phyloP scores from a whole-genome alignment of 2,888 invertebrate genomes.

The Cheilosia soror region DNA sequence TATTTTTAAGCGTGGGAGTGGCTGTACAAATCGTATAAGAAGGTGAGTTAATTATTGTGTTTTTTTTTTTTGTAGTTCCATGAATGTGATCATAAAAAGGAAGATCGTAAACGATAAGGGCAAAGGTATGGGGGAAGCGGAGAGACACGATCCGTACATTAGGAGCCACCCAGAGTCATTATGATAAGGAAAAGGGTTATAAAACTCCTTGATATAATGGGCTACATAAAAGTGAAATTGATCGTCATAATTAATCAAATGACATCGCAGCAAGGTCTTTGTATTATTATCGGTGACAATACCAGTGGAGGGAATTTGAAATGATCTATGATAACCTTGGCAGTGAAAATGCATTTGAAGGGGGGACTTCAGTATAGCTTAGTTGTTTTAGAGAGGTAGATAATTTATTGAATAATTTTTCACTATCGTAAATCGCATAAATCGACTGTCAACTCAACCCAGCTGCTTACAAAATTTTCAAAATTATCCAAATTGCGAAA shows the following conservation, averaged over 20 bases:
- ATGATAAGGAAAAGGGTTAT: constrained; percentile 33
- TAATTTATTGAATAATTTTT: no score
- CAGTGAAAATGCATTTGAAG: constrained; percentile 23
- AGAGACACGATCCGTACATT: constrained; percentile 17
- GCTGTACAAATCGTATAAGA: constrained; percentile 41
- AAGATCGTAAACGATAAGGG: constrained; percentile 18
- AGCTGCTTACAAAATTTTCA: no score
- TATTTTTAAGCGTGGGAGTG: constrained; percentile 46
- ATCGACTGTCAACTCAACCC: no score
- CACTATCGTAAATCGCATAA: no score
- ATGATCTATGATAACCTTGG: constrained; percentile 55
- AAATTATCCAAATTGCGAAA: no score
- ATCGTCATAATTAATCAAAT: constrained; percentile 37
- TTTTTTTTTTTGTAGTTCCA: constrained; percentile 23
- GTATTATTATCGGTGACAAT: constrained; percentile 21
- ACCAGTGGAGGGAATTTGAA: neutral
- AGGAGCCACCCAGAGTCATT: neutral
- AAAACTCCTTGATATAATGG: constrained; percentile 36
- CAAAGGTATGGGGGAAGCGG: neutral
- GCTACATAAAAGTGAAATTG: constrained; percentile 50
- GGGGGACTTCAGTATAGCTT: neutral
- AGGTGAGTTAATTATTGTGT: constrained; percentile 50
- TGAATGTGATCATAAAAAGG: constrained; percentile 27
- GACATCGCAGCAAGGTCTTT: constrained; percentile 3
- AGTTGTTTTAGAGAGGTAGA: neutral